These are phyloP conservation scores for Oreochromis niloticus DNA, from an alignment of 2,113 vertebrate genomes.

Conservation along the genomic window DNA sequence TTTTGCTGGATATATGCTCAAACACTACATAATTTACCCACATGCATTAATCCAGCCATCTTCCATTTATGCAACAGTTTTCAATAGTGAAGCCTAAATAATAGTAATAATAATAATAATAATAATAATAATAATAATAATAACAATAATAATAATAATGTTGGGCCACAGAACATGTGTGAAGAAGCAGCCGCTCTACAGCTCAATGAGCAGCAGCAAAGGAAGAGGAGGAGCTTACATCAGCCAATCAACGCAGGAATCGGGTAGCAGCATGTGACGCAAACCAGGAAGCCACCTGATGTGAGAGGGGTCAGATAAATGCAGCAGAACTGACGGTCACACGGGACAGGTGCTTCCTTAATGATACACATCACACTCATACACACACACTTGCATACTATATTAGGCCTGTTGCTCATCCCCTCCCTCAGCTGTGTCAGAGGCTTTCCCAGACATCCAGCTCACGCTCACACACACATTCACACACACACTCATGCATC, in stretches of 20 bases:
- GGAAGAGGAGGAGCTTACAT: constrained; percentile 60
- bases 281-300: constrained; percentile 79
- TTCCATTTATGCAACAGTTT: not conserved
- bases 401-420: constrained; percentile 60
- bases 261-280: constrained; percentile 67
- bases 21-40: not conserved
- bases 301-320: constrained; percentile 77
- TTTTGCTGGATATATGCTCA: not conserved
- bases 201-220: constrained; percentile 58
- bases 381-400: constrained; percentile 46
- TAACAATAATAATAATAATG: not conserved
- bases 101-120: not conserved
- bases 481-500: constrained; percentile 45
- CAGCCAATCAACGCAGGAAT: constrained; percentile 56
- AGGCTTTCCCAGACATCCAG: constrained; percentile 71
- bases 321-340: constrained; percentile 61
- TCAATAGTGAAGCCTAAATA: not conserved
- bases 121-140: not conserved
- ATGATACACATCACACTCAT: constrained; percentile 42
- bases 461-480: constrained; percentile 9
- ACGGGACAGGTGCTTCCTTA: constrained; percentile 77
- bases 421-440: constrained; percentile 70
- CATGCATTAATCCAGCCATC: not conserved
- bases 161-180: constrained; percentile 2
- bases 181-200: constrained; percentile 44